Conservation (phyloP, 2,113 vertebrate genomes). For the Gymnobelideus leadbeateri region DNA sequence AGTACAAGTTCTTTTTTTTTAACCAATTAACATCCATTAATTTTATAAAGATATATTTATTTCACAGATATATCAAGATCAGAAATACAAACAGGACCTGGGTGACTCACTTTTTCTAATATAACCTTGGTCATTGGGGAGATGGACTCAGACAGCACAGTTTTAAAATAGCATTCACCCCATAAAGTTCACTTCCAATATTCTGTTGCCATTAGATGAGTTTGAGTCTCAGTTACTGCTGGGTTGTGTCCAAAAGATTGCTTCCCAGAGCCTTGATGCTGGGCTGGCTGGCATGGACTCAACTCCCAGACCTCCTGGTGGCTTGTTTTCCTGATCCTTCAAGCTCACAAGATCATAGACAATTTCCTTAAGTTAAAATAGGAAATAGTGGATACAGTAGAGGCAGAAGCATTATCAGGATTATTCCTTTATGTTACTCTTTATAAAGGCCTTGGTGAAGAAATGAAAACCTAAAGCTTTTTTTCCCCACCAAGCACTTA, state of each 20-base stretch:
- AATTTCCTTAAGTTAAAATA: not conserved
- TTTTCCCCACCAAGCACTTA: not conserved
- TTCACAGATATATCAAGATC: not conserved
- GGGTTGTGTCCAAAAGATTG: not conserved
- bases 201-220: not conserved
- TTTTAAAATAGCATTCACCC: not conserved
- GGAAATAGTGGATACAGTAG: not conserved
- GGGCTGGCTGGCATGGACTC: not conserved
- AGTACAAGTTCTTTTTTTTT: not conserved
- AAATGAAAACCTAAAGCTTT: not conserved
- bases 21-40: not conserved
- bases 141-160: not conserved
- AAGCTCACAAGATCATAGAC: not conserved
- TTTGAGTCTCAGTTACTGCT: not conserved
- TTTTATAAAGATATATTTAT: not conserved
- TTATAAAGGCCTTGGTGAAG: not conserved
- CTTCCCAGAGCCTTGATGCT: not conserved
- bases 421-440: not conserved
- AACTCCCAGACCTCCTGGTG: not conserved
- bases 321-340: not conserved
- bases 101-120: not conserved
- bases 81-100: not conserved
- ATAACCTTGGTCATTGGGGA: not conserved
- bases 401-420: not conserved
- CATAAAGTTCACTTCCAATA: not conserved